Conservation (phyloP, 2,888 invertebrate species). For the Drosophila villosipedis region DNA sequence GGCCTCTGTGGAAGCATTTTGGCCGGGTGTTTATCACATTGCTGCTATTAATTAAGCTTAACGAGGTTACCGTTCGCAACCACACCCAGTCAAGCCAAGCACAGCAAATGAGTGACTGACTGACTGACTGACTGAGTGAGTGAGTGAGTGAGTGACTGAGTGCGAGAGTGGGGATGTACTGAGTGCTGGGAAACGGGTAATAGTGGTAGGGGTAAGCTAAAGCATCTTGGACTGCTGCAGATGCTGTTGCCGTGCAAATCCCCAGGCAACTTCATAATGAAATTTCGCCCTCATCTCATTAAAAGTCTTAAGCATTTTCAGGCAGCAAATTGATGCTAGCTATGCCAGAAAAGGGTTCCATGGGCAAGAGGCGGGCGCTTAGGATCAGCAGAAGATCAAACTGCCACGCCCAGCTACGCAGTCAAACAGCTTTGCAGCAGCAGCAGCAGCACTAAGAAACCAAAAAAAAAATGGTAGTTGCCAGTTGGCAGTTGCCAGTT, state of each 20-base stretch:
- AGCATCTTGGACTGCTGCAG: conserved; percentile 54
- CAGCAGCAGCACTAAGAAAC: conserved; percentile 19
- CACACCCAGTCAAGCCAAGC: conserved; percentile 61
- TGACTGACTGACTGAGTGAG: neutral
- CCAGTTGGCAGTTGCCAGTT: neutral
- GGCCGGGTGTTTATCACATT: conserved; percentile 84
- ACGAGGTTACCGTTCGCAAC: conserved; percentile 85
- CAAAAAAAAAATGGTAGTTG: conserved; percentile 18
- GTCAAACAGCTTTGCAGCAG: conserved; percentile 11
- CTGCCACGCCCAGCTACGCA: conserved; percentile 51
- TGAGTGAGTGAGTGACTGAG: neutral
- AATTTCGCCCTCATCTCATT: conserved; percentile 84
- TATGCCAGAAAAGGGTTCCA: conserved; percentile 40
- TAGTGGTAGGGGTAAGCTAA: conserved; percentile 10
- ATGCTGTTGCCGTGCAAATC: conserved; percentile 54
- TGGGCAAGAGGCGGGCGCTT: conserved; percentile 9
- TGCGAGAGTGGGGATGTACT: neutral
- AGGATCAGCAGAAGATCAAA: conserved; percentile 59
- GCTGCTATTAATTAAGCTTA: conserved; percentile 86
- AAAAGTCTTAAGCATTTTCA: conserved; percentile 76
- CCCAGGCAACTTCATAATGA: conserved; percentile 81
- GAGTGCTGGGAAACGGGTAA: conserved; percentile 1
- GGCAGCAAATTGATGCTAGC: conserved; percentile 69
- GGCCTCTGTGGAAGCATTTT: conserved; percentile 68
- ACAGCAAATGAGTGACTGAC: neutral